These are phyloP conservation scores for Argyresthia albistria DNA, from an alignment of 2,888 invertebrate genomes.

Conservation along the genomic window DNA sequence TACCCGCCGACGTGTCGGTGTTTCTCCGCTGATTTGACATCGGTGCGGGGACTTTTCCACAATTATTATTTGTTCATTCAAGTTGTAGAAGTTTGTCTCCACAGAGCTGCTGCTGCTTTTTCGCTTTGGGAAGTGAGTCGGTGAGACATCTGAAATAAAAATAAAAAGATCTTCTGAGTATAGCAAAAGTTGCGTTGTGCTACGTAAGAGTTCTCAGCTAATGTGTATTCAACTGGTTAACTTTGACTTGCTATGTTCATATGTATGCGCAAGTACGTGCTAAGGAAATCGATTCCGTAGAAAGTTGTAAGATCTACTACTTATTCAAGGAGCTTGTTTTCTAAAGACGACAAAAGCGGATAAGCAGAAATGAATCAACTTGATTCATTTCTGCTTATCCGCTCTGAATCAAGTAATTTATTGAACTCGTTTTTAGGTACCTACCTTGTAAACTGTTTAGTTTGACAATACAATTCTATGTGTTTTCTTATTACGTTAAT, in stretches of 20 bases:
- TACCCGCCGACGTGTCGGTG: slow-evolving; percentile 53
- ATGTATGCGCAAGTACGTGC: background rate
- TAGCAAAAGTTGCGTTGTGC: background rate
- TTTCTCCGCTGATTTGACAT: slow-evolving; percentile 45
- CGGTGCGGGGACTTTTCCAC: slow-evolving; percentile 71
- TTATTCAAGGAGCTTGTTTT: background rate
- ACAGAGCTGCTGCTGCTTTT: slow-evolving; percentile 76
- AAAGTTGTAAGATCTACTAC: background rate
- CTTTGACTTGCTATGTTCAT: background rate
- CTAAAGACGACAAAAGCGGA: background rate
- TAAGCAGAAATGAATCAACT: background rate
- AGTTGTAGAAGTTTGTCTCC: slow-evolving; percentile 79
- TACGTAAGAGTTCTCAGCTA: too few relatives aligned
- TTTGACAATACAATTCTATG: too few relatives aligned
- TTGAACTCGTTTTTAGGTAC: too few relatives aligned
- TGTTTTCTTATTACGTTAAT: too few relatives aligned
- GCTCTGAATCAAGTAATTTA: too few relatives aligned
- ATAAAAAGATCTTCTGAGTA: slow-evolving; percentile 6
- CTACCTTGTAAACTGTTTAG: too few relatives aligned
- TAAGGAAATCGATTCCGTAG: slow-evolving; percentile 1
- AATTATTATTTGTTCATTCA: slow-evolving; percentile 73
- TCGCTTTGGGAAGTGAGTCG: slow-evolving; percentile 74
- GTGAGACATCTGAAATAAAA: slow-evolving; percentile 73
- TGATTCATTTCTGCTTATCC: too few relatives aligned
- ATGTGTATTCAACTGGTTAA: background rate